Conservation (phyloP, 2,113 vertebrate genomes). For the Tragelaphus strepsiceros region DNA sequence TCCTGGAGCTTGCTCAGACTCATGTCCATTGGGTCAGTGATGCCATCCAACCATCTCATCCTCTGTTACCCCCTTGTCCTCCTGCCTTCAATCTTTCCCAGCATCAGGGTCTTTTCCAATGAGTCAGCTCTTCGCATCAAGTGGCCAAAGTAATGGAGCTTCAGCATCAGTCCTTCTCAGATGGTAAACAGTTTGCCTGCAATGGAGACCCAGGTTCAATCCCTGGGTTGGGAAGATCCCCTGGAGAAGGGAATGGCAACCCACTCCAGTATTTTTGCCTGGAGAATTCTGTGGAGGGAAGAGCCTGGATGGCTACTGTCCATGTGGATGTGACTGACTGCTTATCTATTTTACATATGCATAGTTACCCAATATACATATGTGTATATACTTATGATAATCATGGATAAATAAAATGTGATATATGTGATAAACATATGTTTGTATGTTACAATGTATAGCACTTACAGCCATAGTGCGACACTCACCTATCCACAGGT, state of each 20-base stretch:
- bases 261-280: not conserved
- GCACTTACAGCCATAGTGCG: not conserved
- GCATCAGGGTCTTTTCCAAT: not conserved
- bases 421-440: rapidly evolving
- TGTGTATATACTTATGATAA: not conserved
- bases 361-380: not conserved
- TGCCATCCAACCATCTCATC: not conserved
- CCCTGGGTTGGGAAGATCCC: not conserved
- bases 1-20: not conserved
- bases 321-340: not conserved
- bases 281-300: not conserved
- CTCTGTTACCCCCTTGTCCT: not conserved
- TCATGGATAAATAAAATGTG: not conserved
- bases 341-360: not conserved
- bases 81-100: not conserved
- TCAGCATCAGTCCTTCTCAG: not conserved
- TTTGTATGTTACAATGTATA: rapidly evolving
- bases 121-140: not conserved
- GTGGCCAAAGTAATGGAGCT: not conserved
- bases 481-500: not conserved
- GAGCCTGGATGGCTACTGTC: not conserved
- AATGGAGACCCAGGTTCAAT: not conserved
- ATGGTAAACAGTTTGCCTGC: not conserved
- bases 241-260: not conserved
- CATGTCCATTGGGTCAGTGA: not conserved